These are phyloP conservation scores for Xestia sexstrigata DNA, from an alignment of 2,888 invertebrate species.

Conservation along the genomic window DNA sequence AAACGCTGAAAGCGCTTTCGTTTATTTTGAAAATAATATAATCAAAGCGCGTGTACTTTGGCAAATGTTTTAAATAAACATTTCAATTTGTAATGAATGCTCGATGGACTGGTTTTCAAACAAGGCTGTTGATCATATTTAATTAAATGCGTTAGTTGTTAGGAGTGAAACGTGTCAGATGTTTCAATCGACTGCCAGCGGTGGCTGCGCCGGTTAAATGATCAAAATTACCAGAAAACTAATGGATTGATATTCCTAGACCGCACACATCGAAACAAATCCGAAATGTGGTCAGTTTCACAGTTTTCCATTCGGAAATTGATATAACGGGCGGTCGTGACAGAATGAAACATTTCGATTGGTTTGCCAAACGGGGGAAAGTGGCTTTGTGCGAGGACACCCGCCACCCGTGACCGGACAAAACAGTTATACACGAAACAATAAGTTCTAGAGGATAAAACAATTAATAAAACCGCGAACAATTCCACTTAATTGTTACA, in stretches of 20 bases:
- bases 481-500: slow-evolving; percentile 54
- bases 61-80: not conserved
- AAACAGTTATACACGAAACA: slow-evolving; percentile 63
- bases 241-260: slow-evolving; percentile 48
- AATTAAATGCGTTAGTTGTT: not conserved
- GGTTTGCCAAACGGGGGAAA: slow-evolving; percentile 80
- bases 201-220: not conserved
- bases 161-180: not conserved
- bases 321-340: slow-evolving; percentile 69
- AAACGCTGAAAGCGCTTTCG: not conserved
- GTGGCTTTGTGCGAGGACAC: slow-evolving; percentile 78
- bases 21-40: not conserved
- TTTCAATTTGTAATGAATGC: too few relatives aligned
- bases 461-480: slow-evolving; percentile 56
- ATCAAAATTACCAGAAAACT: slow-evolving; percentile 35
- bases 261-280: slow-evolving; percentile 57
- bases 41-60: not conserved
- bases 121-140: not conserved
- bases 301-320: slow-evolving; percentile 70
- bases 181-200: slow-evolving; percentile 3
- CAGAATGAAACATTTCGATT: slow-evolving; percentile 72
- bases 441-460: slow-evolving; percentile 57
- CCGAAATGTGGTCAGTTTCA: slow-evolving; percentile 58
- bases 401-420: slow-evolving; percentile 75
- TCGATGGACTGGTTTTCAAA: not conserved